Conservation (phyloP, 2,797 vertebrate genomes). For the Liparis tanakae region DNA sequence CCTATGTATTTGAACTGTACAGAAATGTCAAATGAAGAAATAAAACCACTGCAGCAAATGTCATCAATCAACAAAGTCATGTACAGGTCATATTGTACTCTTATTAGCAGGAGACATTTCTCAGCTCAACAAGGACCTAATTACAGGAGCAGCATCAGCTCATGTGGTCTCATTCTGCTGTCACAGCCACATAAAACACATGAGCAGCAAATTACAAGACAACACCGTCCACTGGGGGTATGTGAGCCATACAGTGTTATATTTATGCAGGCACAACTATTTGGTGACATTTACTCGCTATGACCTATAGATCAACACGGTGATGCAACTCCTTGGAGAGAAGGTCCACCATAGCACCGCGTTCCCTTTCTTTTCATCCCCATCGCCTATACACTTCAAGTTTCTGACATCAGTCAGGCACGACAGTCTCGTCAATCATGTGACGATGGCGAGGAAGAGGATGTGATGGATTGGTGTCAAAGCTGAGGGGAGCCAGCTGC, state of each 20-base stretch:
- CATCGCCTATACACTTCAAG: slow-evolving; percentile 52
- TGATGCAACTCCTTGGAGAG: slow-evolving; percentile 44
- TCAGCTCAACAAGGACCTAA: slow-evolving; percentile 51
- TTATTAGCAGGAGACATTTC: slow-evolving; percentile 51
- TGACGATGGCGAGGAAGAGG: slow-evolving; percentile 66
- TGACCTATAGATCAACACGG: slow-evolving; percentile 61
- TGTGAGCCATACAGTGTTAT: slow-evolving; percentile 23
- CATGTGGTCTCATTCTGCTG: slow-evolving; percentile 24
- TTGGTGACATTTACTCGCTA: slow-evolving; percentile 49
- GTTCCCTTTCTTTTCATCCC: slow-evolving; percentile 58
- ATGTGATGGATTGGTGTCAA: slow-evolving; percentile 69
- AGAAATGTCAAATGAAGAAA: slow-evolving; percentile 11
- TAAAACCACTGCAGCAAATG: not conserved
- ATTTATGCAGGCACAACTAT: slow-evolving; percentile 48
- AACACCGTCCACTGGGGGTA: slow-evolving; percentile 45
- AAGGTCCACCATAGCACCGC: slow-evolving; percentile 26
- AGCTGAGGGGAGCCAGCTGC: slow-evolving; percentile 55
- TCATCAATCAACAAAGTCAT: slow-evolving; percentile 29
- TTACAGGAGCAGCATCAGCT: slow-evolving; percentile 61
- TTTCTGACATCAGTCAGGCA: slow-evolving; percentile 70
- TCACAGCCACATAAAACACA: slow-evolving; percentile 55
- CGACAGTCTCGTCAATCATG: slow-evolving; percentile 75
- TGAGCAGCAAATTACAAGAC: slow-evolving; percentile 62
- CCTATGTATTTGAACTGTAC: not conserved
- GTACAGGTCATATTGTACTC: slow-evolving; percentile 25